Evolutionary conservation across 1,140 invertebrate genomes (phyloP).

Genomic region (Zophobas atratus): DNA sequence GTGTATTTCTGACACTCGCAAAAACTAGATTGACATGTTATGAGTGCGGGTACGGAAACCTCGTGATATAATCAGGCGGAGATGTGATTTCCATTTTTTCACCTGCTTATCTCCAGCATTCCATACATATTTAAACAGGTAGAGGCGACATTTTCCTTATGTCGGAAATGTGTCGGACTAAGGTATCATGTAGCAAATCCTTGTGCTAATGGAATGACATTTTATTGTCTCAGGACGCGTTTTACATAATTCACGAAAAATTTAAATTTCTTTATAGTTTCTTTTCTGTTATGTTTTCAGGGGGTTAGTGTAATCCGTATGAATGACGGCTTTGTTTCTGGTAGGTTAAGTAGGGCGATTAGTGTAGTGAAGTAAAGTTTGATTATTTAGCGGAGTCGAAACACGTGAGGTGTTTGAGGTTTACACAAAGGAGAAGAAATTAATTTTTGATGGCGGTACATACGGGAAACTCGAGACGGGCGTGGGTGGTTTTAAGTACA

Average conservation of each 20-base stretch:
- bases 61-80: not conserved
- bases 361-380: too few species aligned
- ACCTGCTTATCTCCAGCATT: constrained; percentile 26
- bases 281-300: too few species aligned
- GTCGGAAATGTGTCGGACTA: constrained; percentile 31
- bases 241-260: constrained; percentile 32
- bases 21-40: not conserved
- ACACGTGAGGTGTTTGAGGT: too few species aligned
- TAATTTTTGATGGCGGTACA: too few species aligned
- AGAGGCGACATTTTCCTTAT: constrained; percentile 15
- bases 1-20: too few species aligned
- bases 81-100: constrained; percentile 8
- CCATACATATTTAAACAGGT: constrained; percentile 38
- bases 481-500: too few species aligned
- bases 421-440: too few species aligned
- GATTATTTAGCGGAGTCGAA: too few species aligned
- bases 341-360: too few species aligned
- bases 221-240: constrained; percentile 27
- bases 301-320: too few species aligned
- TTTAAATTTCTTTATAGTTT: not conserved
- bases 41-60: not conserved
- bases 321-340: too few species aligned
- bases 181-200: constrained; percentile 20
- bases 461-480: too few species aligned
- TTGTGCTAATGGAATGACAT: constrained; percentile 34